Conservation (phyloP, 2,888 invertebrate genomes). For the Polia nebulosa region DNA sequence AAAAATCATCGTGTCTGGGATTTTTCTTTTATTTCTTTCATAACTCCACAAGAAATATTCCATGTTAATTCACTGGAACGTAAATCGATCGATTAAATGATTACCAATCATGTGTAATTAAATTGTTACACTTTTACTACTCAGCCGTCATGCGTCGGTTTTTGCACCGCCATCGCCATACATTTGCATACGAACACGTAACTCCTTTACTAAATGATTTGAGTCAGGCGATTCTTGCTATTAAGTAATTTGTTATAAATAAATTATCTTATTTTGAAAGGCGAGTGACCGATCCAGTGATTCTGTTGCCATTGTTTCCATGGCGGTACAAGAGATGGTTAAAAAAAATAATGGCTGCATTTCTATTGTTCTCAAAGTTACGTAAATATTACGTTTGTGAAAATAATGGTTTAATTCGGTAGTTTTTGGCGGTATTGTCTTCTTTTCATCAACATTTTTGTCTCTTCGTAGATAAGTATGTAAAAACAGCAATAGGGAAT, state of each 20-base stretch:
- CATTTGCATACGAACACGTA: constrained; percentile 82
- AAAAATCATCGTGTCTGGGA: constrained; percentile 35
- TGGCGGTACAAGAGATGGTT: constrained; percentile 27
- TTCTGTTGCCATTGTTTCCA: constrained; percentile 44
- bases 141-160: constrained; percentile 65
- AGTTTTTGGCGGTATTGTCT: constrained; percentile 6
- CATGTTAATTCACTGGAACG: constrained; percentile 72
- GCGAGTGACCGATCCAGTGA: constrained; percentile 40
- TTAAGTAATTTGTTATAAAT: constrained; percentile 28
- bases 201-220: constrained; percentile 56
- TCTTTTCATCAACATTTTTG: constrained; percentile 22
- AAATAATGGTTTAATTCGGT: constrained; percentile 44
- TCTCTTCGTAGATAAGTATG: neutral
- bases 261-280: constrained; percentile 54
- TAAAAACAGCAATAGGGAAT: too few relatives aligned
- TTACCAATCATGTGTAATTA: constrained; percentile 78
- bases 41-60: constrained; percentile 61
- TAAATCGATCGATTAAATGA: constrained; percentile 70
- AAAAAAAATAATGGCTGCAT: constrained; percentile 44
- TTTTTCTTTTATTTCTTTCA: constrained; percentile 45
- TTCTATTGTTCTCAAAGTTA: constrained; percentile 57
- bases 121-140: constrained; percentile 86
- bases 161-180: constrained; percentile 63
- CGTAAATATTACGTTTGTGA: constrained; percentile 52
- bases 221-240: constrained; percentile 43